Evolutionary conservation across 2,888 invertebrate species (phyloP), one percentile per base, ranked within the genome.

Genomic region (Dastarcus helophoroides): DNA sequence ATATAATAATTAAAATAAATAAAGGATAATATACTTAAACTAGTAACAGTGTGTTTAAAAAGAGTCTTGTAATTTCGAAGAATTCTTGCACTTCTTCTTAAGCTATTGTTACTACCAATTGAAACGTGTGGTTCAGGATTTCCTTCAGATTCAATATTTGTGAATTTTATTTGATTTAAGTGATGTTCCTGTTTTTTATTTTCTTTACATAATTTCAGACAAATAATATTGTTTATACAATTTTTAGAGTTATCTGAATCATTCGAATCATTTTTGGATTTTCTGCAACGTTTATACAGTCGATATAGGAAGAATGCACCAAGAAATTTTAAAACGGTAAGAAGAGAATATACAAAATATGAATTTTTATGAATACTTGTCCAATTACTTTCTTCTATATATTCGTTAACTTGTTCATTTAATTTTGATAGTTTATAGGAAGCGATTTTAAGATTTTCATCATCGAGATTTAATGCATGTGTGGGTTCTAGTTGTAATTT

Each of bases 381-480:
- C n/a, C n/a, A n/a, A n/a, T n/a, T n/a, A n/a, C n/a, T n/a, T n/a
- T n/a, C n/a, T n/a, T n/a, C n/a, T n/a, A n/a, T n/a, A n/a, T n/a
- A n/a, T 26, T 26, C 10, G 15, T 29, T 16, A 8, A 13, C 21
- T 22, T 12, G 12, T 11, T 4, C 13, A 15, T 21, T 11, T 11
- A 22, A 22, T 4, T 29, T 3, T 13, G 21, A 22, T 29, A 29
- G 12, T 15, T 23, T 29, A 13, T 29, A n/a, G 12, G 22, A 22
- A 23, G 30, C 30, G 11, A 23, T 29, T 11, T 29, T 29, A 8
- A 12, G 30, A n/a, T 23, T 12, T 21, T 29, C 30, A 9, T 23
- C 12, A 14, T 29, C 21, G 8, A 29, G 23, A 11, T 14, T 29
- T 13, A 22, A 21, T n/a, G 22, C n/a, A 14, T 10, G n/a, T 13